phyloP scores from a whole-genome alignment of 2,888 invertebrate genomes.

The Pseudococcus longispinus region DNA sequence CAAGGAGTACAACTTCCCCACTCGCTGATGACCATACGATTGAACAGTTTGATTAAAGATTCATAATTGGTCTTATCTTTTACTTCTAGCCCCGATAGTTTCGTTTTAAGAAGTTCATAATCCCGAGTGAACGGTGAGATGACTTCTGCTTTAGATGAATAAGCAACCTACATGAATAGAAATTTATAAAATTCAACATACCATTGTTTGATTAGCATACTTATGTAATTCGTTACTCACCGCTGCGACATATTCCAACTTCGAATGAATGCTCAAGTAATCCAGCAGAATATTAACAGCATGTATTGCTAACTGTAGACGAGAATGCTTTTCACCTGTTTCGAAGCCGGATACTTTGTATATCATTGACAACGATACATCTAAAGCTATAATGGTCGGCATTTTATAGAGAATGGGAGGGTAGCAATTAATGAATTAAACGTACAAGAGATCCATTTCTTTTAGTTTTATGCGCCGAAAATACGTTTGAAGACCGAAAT shows the following conservation, averaged over 20 bases:
- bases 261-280: constrained; percentile 70
- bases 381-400: constrained; percentile 77
- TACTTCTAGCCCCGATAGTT: constrained; percentile 78
- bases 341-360: constrained; percentile 67
- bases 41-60: constrained; percentile 79
- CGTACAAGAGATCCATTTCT: neutral
- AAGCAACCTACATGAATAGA: constrained; percentile 63
- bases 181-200: constrained; percentile 54
- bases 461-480: neutral
- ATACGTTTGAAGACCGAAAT: too few relatives aligned
- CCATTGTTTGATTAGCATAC: neutral
- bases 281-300: constrained; percentile 74
- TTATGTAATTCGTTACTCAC: constrained; percentile 63
- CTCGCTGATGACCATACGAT: constrained; percentile 79
- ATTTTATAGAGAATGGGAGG: constrained; percentile 63
- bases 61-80: constrained; percentile 88
- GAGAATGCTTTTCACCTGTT: constrained; percentile 65
- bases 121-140: constrained; percentile 88
- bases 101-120: constrained; percentile 78
- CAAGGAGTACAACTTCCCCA: constrained; percentile 90
- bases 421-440: neutral
- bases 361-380: constrained; percentile 77
- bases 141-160: constrained; percentile 68
- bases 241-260: constrained; percentile 76
- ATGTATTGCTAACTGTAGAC: constrained; percentile 71